Evolutionary conservation across 2,888 invertebrate genomes (phyloP).

Genomic region (Metopia argyrocephala): DNA sequence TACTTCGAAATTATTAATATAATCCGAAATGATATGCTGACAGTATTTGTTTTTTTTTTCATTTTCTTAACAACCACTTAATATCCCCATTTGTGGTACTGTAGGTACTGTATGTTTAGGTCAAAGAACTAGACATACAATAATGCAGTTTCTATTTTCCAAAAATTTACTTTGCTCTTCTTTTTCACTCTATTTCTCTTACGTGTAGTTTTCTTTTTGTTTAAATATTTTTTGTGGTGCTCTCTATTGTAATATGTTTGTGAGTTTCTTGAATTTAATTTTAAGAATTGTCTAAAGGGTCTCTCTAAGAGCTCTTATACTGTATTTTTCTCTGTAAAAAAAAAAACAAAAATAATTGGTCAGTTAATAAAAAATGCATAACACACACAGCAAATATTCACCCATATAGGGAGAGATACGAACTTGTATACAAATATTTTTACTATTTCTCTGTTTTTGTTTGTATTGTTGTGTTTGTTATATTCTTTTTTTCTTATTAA

Average conservation of each 20-base stretch:
- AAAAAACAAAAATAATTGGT: slow-evolving; percentile 14
- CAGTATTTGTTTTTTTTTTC: no score
- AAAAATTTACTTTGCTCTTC: slow-evolving; percentile 2
- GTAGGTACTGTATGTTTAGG: slow-evolving; percentile 40
- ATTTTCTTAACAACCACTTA: no score
- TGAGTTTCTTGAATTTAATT: neutral
- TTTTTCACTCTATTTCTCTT: no score
- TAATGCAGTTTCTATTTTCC: neutral
- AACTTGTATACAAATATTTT: neutral
- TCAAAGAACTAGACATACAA: slow-evolving; percentile 62
- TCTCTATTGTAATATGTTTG: neutral
- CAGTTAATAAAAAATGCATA: slow-evolving; percentile 4
- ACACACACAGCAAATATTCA: neutral
- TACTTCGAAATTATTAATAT: no score
- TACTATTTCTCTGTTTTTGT: slow-evolving; percentile 1
- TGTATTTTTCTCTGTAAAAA: slow-evolving; percentile 12
- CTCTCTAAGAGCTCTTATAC: slow-evolving; percentile 10
- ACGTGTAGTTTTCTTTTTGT: no score
- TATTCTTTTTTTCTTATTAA: slow-evolving; percentile 1
- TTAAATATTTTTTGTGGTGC: neutral
- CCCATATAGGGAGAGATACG: neutral
- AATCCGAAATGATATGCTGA: no score
- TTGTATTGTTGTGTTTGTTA: neutral
- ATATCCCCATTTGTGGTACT: no score
- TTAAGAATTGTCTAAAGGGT: slow-evolving; percentile 5